Base-by-base conservation (phyloP, 2,797 vertebrate genomes). In the Etheostoma nigrum region DNA sequence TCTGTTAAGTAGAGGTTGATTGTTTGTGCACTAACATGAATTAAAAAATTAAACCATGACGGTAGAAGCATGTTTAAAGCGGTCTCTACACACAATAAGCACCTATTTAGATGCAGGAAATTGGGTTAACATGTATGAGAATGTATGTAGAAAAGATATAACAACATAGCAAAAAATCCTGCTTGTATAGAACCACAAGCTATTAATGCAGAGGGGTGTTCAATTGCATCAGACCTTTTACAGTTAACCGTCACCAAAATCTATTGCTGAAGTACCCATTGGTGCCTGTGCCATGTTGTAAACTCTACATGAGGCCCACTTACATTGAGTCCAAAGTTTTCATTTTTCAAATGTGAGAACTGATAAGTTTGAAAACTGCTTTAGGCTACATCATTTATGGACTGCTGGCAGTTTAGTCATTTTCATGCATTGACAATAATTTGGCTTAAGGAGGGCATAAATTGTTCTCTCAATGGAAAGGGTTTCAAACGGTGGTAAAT, bases 251-350 rank as follows among this genome's bases (percentile, higher is more conserved):
- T 84, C 85, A 89, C 76, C 83, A 72, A 86, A 83, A 70, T 84
- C 74, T 74, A 67, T 84, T 78, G 87, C 83, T 85, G 33, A 84
- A 87, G 81, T 79, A 67, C 63, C n/a, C 9, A 23, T 65, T 53
- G 49, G 67, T 63, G 65, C 71, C 21, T 15, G 79, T 87, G 90
- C 91, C 91, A 93, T 81, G 87, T 79, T 76, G 79, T 90, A 88
- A 91, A 91, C 74, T 72, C 70, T 57, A 68, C 81, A 85, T 82
- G 86, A 88, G 86, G 82, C 74, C 84, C 51, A 6, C 61, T 82
- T 79, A 68, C 69, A 66, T 78, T 23, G 63, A 84, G 77, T 85
- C 82, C 51, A 75, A 84, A 49, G 59, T 87, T 89, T 91, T 89
- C 71, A 74, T 86, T 74, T 84, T 65, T 76, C 61, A 81, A 54